Evolutionary conservation across 2,113 vertebrate genomes (phyloP), one percentile per base, ranked within the genome.

Genomic region (Coptodon bakossiorum): DNA sequence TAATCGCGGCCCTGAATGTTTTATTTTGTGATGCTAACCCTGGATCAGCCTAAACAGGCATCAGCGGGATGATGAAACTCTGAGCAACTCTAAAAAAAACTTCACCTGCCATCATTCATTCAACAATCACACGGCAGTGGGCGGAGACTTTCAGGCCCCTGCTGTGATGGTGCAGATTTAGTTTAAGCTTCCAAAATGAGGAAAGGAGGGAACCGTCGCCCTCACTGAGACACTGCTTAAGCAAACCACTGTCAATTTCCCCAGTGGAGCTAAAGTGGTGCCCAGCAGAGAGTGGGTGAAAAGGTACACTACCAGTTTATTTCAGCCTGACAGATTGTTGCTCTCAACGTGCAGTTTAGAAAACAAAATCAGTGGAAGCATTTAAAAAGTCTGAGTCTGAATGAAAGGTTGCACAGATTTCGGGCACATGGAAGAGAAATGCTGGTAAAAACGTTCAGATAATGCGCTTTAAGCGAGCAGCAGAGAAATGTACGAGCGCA

Each of bases 361-460:
- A 43, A 68, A 68, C n/a, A 13, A 0, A 8, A 12, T 38, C 34
- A 40, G 63, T 61, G 57, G 57, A 38, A 40, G 24, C 9, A 11
- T 50, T 31, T 50, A 48, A 29, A 19, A 76, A 31, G 16, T 27
- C 6, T 0, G 34, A 68, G 34, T 43, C 9, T 76, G 24, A 76
- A 2, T 31, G 4, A 73, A 45, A 17, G 68, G 4, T 7, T 48
- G 71, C 9, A 19, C 43, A 19, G 40, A 11, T 22, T 22, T 56
- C 2, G 3, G 10, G 10, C n/a, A 53, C n/a, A 3, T 12, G 4
- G 12, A 57, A 14, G 24, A 24, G 53, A 48, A 10, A 48, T 7
- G n/a, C n/a, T n/a, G n/a, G 5, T 22, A 0, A 48, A 29, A n/a
- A 3, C 27, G 0, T 31, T 31, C 16, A 1, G 45, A 3, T 78